Evolutionary conservation across 2,113 vertebrate species (phyloP).

Genomic region (Anser cygnoides): DNA sequence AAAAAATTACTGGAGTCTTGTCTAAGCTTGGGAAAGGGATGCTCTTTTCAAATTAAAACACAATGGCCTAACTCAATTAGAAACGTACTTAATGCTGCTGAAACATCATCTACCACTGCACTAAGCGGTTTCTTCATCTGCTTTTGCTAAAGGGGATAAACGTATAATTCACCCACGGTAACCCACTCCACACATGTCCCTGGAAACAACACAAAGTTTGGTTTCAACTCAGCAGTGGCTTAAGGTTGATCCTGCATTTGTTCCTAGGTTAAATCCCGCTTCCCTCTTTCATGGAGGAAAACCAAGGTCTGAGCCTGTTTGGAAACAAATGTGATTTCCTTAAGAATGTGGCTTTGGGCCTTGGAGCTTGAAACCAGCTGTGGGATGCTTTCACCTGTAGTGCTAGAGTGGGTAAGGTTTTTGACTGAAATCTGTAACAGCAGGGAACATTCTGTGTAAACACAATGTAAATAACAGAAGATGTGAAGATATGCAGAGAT

Average conservation of each 20-base stretch:
- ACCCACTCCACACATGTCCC: neutral
- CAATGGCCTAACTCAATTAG: neutral
- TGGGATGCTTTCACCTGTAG: neutral
- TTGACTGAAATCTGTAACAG: neutral
- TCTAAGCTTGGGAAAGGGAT: neutral
- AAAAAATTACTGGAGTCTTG: neutral
- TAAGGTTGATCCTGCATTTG: neutral
- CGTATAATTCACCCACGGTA: neutral
- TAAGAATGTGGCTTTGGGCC: neutral
- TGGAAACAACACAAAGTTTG: neutral
- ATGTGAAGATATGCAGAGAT: neutral
- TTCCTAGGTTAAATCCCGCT: neutral
- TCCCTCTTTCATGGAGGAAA: neutral
- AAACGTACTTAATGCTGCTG: neutral
- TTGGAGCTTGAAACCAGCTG: neutral
- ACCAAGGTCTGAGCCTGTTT: neutral
- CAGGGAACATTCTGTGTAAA: neutral
- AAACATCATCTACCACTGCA: neutral
- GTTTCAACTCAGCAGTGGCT: neutral
- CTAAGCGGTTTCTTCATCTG: neutral
- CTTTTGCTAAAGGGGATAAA: neutral
- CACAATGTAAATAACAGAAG: accelerated
- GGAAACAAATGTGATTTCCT: neutral
- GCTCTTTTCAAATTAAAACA: neutral
- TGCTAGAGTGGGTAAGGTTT: neutral